Base-by-base conservation (phyloP, 1,140 invertebrate genomes). In the Drosophila fuyamai region DNA sequence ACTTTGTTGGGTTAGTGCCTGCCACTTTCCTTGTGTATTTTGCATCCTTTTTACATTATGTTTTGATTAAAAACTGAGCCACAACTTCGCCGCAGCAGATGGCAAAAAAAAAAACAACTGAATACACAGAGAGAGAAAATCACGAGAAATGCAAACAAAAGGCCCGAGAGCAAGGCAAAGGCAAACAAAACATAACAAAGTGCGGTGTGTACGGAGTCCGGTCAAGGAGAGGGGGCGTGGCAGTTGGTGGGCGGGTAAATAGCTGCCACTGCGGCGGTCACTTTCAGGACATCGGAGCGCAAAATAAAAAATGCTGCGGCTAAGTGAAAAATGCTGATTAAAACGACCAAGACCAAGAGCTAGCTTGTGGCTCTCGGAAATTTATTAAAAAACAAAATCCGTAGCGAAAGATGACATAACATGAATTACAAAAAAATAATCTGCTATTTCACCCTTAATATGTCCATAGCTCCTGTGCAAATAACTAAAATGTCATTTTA, bases 21-120 rank as follows among this genome's bases (percentile, higher is more conserved):
- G 51, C 66, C 65, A 71, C 65, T 71, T 71, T 58, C 29, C 43
- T 71, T 71, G 68, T 71, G 60, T 74, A 77, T 60, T 66, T 61
- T 57, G 51, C 14, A 61, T 54, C 62, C 58, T 78, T 86, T 62
- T 66, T 76, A 73, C 74, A 86, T 86, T 86, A 86, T 85, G 82
- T 86, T 86, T 86, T 86, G 79, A 86, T 86, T 86, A 86, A 88
- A 76, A 86, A 85, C 23, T 67, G 46, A 86, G 68, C 68, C 68
- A 71, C 65, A 71, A 66, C 65, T 50, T 71, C 44, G 23, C 68
- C 68, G 44, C 66, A 53, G 46, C 58, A 63, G 60, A 36, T 62
- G 60, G 27, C 4, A 57, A 59, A 60, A 72, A 35, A 58, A 75
- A 63, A 50, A 61, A 35, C 44, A 54, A 55, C 48, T 67, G 47